Conservation (phyloP, 2,113 vertebrate species). For the Peromyscus maniculatus region DNA sequence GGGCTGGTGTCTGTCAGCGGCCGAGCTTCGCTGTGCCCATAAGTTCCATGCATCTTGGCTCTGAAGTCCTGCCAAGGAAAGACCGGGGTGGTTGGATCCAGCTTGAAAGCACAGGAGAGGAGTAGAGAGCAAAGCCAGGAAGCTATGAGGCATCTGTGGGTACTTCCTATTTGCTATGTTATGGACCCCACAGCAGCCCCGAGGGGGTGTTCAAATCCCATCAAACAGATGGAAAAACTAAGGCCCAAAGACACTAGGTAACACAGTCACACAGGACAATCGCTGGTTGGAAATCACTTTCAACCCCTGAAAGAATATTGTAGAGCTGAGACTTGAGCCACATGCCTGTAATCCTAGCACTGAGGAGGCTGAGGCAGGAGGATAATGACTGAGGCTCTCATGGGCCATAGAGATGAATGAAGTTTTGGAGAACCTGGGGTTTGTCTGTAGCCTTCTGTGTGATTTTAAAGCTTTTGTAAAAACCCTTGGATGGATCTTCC, state of each 20-base stretch:
- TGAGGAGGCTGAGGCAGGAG: background rate
- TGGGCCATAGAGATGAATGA: background rate
- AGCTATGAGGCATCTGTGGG: rapidly evolving
- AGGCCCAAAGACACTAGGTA: background rate
- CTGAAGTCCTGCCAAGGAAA: slow-evolving; percentile 81
- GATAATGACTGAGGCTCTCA: background rate
- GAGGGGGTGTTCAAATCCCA: no score
- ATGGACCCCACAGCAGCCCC: background rate
- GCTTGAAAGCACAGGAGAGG: background rate
- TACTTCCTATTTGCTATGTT: background rate
- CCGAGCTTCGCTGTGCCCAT: background rate
- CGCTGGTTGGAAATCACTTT: background rate
- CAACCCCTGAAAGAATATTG: background rate
- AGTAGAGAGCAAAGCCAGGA: rapidly evolving
- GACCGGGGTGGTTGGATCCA: background rate
- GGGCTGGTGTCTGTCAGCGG: slow-evolving; percentile 10
- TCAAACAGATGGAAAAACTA: background rate
- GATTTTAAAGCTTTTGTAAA: background rate
- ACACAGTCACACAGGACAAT: background rate
- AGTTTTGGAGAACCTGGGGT: no score
- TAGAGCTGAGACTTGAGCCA: background rate
- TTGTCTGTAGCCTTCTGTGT: background rate
- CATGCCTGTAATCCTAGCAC: background rate
- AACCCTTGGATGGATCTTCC: background rate
- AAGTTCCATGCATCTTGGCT: slow-evolving; percentile 76